Evolutionary conservation across 2,797 vertebrate species (phyloP).

Genomic region (Hirundo rustica): DNA sequence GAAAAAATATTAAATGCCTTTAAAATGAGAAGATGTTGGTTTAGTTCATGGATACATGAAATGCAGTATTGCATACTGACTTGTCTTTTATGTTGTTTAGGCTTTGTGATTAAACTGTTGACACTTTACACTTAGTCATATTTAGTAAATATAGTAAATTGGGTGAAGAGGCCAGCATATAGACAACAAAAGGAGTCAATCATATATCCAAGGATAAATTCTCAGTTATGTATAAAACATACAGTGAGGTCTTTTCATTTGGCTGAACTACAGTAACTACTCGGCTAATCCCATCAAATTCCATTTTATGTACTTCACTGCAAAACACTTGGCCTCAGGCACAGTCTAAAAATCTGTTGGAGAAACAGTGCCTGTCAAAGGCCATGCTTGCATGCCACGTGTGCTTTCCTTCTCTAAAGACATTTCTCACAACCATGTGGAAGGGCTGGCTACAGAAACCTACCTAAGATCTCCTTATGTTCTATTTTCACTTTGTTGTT

Average conservation of each 20-base stretch:
- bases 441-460: not conserved
- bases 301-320: not conserved
- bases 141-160: not conserved
- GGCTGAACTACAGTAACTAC: not conserved
- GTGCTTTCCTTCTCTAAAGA: not conserved
- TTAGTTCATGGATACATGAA: not conserved
- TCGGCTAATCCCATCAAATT: not conserved
- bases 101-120: not conserved
- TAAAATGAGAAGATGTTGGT: not conserved
- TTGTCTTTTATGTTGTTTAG: not conserved
- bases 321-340: not conserved
- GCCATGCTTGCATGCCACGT: fast-evolving
- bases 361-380: not conserved
- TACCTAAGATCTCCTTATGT: not conserved
- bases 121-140: not conserved
- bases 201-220: not conserved
- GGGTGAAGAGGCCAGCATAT: not conserved
- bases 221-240: not conserved
- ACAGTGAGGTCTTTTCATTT: not conserved
- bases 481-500: not conserved
- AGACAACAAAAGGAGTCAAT: not conserved
- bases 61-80: not conserved
- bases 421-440: not conserved
- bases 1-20: not conserved
- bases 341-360: not conserved